A percentile compares a stretch with the other conserved stretches of the same genome.
phyloP scores from a whole-genome alignment of 1,140 invertebrate species.

The Elysia chlorotica region DNA sequence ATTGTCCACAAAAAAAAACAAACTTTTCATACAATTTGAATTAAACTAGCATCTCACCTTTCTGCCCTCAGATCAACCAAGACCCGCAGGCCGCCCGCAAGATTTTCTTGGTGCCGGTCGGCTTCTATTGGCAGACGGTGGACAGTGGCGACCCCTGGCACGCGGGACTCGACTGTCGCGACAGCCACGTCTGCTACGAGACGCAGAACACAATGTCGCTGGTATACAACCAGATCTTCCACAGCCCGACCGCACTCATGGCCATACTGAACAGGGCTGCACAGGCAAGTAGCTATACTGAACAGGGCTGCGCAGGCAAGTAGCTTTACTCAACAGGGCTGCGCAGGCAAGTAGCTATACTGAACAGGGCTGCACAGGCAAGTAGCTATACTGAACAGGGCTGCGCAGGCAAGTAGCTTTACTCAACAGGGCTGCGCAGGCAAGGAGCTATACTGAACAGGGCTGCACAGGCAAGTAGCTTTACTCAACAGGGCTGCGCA shows the following conservation, averaged over 20 bases:
- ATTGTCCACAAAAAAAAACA: no score
- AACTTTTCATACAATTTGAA: no score
- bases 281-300: conserved; percentile 50
- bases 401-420: no score
- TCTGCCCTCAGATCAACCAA: conserved; percentile 48
- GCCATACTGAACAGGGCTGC: conserved; percentile 49
- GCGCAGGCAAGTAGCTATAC: conserved; percentile 43
- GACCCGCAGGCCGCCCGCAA: conserved; percentile 39
- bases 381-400: no score
- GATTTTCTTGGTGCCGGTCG: conserved; percentile 47
- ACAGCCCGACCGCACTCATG: conserved; percentile 44
- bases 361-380: conserved; percentile 48
- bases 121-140: conserved; percentile 57
- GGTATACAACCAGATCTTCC: conserved; percentile 52
- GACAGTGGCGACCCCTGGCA: conserved; percentile 44
- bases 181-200: conserved; percentile 39
- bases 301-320: no score
- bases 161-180: conserved; percentile 32
- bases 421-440: neutral
- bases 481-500: no score
- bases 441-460: conserved; percentile 52
- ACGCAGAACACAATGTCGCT: conserved; percentile 56
- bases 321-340: neutral
- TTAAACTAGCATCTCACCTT: conserved; percentile 40
- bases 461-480: conserved; percentile 47